Percentiles rank a stretch among this genome's conserved stretches.
Conservation (phyloP, 1,140 invertebrate species). For the Aphis craccivora region DNA sequence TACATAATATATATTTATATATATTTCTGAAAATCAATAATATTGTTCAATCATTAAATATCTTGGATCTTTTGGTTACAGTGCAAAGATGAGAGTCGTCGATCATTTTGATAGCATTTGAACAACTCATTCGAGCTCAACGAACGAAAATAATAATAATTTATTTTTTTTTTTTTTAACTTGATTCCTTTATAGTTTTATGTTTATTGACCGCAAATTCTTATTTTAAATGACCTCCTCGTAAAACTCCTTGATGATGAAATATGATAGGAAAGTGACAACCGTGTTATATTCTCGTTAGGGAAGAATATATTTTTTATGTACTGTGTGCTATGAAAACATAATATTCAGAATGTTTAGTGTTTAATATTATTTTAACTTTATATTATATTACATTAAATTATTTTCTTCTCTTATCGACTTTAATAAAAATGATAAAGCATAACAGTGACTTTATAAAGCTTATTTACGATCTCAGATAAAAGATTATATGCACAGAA, state of each 20-base stretch:
- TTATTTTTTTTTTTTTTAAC: neutral
- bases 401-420: neutral
- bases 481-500: neutral
- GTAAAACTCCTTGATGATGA: neutral
- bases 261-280: neutral
- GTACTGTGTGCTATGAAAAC: neutral
- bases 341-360: neutral
- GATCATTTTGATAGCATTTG: neutral
- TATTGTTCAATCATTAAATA: neutral
- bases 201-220: neutral
- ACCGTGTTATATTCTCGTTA: neutral
- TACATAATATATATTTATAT: neutral
- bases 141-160: neutral
- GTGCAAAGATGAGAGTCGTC: conserved; percentile 7
- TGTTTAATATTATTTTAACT: neutral
- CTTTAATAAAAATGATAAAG: neutral
- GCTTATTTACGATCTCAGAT: neutral
- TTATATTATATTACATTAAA: neutral
- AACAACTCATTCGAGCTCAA: neutral
- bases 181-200: neutral
- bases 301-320: neutral
- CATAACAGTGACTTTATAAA: neutral
- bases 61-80: neutral
- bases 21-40: neutral
- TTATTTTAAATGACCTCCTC: conserved; percentile 1